Conservation (phyloP, 2,113 vertebrate genomes). For the Scomber japonicus region DNA sequence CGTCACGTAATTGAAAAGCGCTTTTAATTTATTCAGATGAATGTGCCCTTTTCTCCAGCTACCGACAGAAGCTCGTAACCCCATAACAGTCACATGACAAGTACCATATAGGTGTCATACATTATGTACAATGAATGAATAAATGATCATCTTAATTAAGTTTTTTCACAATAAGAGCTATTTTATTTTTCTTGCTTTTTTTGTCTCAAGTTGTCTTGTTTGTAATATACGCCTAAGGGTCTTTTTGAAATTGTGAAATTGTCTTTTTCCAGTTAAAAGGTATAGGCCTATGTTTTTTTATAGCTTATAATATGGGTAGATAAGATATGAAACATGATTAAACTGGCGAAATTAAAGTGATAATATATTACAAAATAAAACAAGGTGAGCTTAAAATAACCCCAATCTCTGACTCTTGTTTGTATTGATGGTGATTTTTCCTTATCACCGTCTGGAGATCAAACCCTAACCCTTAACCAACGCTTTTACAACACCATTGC, state of each 20-base stretch:
- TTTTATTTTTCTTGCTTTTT: neutral
- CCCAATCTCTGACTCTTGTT: neutral
- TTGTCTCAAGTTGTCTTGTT: neutral
- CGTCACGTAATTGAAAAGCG: constrained; percentile 39
- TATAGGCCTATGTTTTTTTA: neutral
- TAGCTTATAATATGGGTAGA: neutral
- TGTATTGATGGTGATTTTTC: neutral
- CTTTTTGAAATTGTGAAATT: neutral
- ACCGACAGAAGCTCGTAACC: neutral
- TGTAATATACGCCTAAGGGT: too few species aligned
- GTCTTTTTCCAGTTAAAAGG: neutral
- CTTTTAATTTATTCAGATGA: neutral
- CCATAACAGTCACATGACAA: neutral
- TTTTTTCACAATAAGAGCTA: neutral
- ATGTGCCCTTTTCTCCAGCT: neutral
- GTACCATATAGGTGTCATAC: neutral
- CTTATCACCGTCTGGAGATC: neutral
- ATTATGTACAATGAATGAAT: neutral
- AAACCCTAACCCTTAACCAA: neutral
- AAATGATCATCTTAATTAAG: neutral
- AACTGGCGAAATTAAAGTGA: neutral
- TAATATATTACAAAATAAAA: constrained; percentile 3
- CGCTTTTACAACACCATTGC: neutral
- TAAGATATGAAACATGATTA: too few species aligned
- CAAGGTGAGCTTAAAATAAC: neutral